Conservation (phyloP, 2,113 vertebrate genomes). For the Miniopterus natalensis region DNA sequence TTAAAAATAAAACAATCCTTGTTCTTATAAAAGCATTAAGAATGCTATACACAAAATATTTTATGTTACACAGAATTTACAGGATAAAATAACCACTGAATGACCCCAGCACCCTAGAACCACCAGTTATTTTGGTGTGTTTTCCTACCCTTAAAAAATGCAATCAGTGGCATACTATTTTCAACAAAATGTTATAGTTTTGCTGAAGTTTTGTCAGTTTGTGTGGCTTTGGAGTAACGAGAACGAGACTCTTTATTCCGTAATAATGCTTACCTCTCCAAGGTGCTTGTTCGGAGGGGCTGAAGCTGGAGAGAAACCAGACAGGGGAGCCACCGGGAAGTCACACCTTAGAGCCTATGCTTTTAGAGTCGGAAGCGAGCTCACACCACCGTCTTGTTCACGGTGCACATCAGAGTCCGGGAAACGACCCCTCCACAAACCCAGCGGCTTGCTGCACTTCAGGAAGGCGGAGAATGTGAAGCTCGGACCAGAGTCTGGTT, state of each 20-base stretch:
- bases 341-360: neutral
- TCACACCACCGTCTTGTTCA: neutral
- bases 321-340: neutral
- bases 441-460: neutral
- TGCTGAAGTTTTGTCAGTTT: neutral
- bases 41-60: neutral
- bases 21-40: slow-evolving; percentile 13
- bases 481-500: neutral
- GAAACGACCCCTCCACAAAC: neutral
- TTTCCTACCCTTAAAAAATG: slow-evolving; percentile 32
- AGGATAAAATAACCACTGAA: neutral
- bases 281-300: neutral
- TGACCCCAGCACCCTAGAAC: neutral
- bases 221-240: neutral
- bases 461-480: neutral
- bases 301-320: neutral
- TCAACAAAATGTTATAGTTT: slow-evolving; percentile 26
- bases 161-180: neutral
- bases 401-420: neutral
- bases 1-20: neutral
- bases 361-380: neutral
- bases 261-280: neutral
- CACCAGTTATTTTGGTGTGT: neutral
- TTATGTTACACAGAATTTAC: neutral
- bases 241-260: neutral